Conservation (phyloP, 2,113 vertebrate genomes). For the Gopherus evgoodei region DNA sequence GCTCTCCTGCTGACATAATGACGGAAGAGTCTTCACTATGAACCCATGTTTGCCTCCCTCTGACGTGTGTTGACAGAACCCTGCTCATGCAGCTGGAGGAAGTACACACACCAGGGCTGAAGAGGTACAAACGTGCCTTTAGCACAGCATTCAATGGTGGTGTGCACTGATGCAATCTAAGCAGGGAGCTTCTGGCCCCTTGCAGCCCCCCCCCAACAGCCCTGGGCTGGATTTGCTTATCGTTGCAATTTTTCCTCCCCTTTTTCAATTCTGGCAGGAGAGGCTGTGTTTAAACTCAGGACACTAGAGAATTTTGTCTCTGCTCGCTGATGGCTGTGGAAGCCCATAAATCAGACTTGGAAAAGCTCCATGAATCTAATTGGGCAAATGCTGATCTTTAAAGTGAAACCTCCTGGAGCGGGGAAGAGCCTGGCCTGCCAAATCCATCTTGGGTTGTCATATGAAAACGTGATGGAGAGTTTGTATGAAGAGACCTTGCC, state of each 20-base stretch:
- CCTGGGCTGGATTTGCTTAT: rapidly evolving
- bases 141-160: neutral
- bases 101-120: neutral
- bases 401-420: neutral
- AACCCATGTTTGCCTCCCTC: neutral
- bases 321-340: neutral
- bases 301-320: slow-evolving; percentile 15
- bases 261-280: rapidly evolving
- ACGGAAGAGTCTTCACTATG: neutral
- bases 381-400: neutral
- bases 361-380: neutral
- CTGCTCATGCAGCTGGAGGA: neutral
- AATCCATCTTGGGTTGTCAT: neutral
- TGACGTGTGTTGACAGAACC: neutral
- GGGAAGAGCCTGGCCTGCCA: neutral
- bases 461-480: neutral
- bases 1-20: neutral
- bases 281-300: neutral
- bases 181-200: neutral
- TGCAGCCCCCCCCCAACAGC: rapidly evolving
- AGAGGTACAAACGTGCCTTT: neutral
- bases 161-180: rapidly evolving
- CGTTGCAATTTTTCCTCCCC: rapidly evolving
- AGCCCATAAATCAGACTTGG: neutral
- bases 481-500: neutral